Base-by-base conservation (phyloP, 2,797 vertebrate species). In the Ibycter americanus region DNA sequence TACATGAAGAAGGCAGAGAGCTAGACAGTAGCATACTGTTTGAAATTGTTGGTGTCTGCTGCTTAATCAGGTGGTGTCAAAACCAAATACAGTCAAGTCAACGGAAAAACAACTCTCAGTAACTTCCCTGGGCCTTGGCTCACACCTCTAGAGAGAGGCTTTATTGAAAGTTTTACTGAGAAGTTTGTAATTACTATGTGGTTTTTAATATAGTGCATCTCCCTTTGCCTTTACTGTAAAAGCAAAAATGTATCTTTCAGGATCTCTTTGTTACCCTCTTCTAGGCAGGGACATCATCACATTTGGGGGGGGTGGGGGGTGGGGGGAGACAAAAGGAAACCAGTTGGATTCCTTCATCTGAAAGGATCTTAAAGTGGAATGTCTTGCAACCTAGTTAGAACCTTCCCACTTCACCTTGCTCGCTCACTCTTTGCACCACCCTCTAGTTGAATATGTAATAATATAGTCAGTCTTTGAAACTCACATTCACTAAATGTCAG, bases 11-110 rank as follows among this genome's bases (percentile, higher is more conserved):
- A 89, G 56, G 77, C 67, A 87, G 80, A 27, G 47, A 71, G 81
- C 71, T 67, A 29, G 81, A 93, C 86, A 92, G 93, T 95, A 87
- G 79, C 29, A 55, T 5, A 54, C 76, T 95, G 84, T 95, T 92
- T 83, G 84, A 83, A 92, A 78, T 72, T 68, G 62, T 46, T 94
- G 70, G 56, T 74, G 91, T 95, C 93, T 76, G 65, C 87, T 95
- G 79, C 84, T 91, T 95, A 83, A 93, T 95, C 93, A 88, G 56
- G 79, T 96, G 47, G 42, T 32, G 68, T 88, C 89, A 93, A 93
- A 91, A 82, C 40, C 68, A 94, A 88, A 91, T 74, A 52, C 49
- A 83, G 76, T 83, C 58, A 47, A 73, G 79, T 34, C 74, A 77
- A 27, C 8, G 38, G 84, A 31, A 94, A 89, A 83, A n/a, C 44